These are phyloP conservation scores for Phymastichus coffea DNA, from an alignment of 1,140 invertebrate species.

Conservation along the genomic window DNA sequence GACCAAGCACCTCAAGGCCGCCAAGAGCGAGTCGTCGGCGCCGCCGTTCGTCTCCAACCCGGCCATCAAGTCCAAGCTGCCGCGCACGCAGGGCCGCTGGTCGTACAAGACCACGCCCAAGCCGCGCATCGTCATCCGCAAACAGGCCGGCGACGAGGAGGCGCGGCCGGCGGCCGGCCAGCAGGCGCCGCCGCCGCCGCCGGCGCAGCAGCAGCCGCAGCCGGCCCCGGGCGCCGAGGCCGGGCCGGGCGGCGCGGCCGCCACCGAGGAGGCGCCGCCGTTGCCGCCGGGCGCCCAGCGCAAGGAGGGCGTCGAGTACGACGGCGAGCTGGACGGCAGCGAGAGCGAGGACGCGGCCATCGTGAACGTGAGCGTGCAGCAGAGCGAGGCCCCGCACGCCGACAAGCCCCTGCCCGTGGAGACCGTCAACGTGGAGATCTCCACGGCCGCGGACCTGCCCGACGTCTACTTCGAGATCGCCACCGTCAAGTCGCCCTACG, in stretches of 20 bases:
- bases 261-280: slow-evolving; percentile 39
- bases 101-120: slow-evolving; percentile 86
- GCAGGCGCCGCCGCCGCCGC: background rate
- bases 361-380: slow-evolving; percentile 44
- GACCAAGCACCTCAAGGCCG: slow-evolving; percentile 23
- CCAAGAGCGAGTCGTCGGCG: slow-evolving; percentile 31
- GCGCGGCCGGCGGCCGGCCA: slow-evolving; percentile 42
- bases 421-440: slow-evolving; percentile 82
- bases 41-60: slow-evolving; percentile 15
- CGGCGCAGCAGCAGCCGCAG: background rate
- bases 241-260: slow-evolving; percentile 44
- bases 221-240: background rate
- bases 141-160: slow-evolving; percentile 64
- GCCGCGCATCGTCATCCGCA: slow-evolving; percentile 78
- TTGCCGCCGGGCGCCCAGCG: slow-evolving; percentile 33
- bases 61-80: slow-evolving; percentile 69
- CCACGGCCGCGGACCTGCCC: slow-evolving; percentile 78
- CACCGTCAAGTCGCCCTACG: slow-evolving; percentile 85
- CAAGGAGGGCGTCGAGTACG: slow-evolving; percentile 47
- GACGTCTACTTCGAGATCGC: slow-evolving; percentile 85
- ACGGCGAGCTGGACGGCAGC: slow-evolving; percentile 67
- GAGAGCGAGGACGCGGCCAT: slow-evolving; percentile 55
- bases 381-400: slow-evolving; percentile 47
- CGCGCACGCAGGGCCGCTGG: slow-evolving; percentile 77
- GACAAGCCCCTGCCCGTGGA: slow-evolving; percentile 63